Evolutionary conservation across 2,797 vertebrate species (phyloP), one percentile per base, ranked within the genome.

Genomic region (Parotocinclus haroldoi): DNA sequence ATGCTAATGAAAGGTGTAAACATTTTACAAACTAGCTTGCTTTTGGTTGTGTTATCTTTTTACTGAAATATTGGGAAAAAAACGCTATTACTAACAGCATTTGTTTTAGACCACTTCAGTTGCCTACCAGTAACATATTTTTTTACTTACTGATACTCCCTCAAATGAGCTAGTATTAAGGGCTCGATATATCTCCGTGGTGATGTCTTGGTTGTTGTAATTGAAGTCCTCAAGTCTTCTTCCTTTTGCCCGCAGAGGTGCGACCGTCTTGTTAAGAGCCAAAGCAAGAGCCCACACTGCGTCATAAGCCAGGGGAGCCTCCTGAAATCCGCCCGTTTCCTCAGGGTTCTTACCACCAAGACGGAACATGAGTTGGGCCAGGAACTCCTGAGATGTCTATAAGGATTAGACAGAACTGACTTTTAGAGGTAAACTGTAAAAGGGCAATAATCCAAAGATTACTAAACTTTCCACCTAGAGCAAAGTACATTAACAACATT

Each of bases 111-210:
- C 27, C 5, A 27, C 2, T 27, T 27, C 27, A 2, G 27, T 27
- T 27, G 2, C 27, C 5, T 48, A 11, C 36, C n/a, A 12, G 4
- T 10, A 55, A 66, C 10, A 8, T 4, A 11, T 9, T 11, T 44
- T 27, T 37, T 18, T 9, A 83, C 78, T 85, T 77, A 96, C 96
- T 53, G 96, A 98, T 69, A 98, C 95, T 0, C 95, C 96, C 75
- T 98, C 95, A 0, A 98, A 98, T 59, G 94, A 95, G 0, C 95
- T 98, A 0, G 95, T 96, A 87, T 98, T 98, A 85, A 98, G 93
- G 0, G 96, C 96, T 2, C 93, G 76, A 87, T 98, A 98, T 81
- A 98, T 96, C 82, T 98, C 95, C 0, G 93, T 85, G 0, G 95
- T 98, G 81, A 98, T 96, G 75, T 93, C 93, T 48, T 93, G 91